Percentiles rank a stretch among this genome's conserved stretches.
These are phyloP conservation scores for Whitmania pigra DNA, from an alignment of 1,140 invertebrate species.

Conservation along the genomic window DNA sequence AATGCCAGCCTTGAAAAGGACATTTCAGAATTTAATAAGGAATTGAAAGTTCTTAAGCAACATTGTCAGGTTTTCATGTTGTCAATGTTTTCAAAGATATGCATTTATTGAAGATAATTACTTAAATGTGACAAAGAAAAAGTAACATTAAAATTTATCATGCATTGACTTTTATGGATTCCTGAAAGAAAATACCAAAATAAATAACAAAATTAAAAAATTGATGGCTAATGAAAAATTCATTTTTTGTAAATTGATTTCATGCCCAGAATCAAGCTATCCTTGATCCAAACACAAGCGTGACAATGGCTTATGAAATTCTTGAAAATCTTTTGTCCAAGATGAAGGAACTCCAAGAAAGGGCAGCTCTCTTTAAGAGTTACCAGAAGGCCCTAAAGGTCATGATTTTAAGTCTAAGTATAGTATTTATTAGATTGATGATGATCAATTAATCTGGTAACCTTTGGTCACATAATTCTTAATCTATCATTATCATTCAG, in stretches of 20 bases:
- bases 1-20: slow-evolving; percentile 41
- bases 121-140: too few relatives aligned
- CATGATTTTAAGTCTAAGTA: not conserved
- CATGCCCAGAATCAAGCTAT: slow-evolving; percentile 54
- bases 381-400: slow-evolving; percentile 45
- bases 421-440: not conserved
- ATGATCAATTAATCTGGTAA: too few relatives aligned
- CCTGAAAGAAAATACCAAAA: too few relatives aligned
- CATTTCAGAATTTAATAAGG: slow-evolving; percentile 40
- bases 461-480: too few relatives aligned
- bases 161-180: too few relatives aligned
- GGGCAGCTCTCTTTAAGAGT: slow-evolving; percentile 52
- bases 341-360: slow-evolving; percentile 50
- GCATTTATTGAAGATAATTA: too few relatives aligned
- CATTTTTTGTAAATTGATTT: not conserved
- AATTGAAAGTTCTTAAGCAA: slow-evolving; percentile 42
- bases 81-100: too few relatives aligned
- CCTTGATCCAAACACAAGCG: slow-evolving; percentile 57
- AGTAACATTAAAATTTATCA: too few relatives aligned
- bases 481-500: too few relatives aligned
- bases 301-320: slow-evolving; percentile 49
- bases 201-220: too few relatives aligned
- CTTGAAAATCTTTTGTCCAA: slow-evolving; percentile 52
- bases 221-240: too few relatives aligned
- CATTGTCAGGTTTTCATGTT: slow-evolving; percentile 35